phyloP scores from a whole-genome alignment of 2,888 invertebrate species.

The Acanthoscelides obtectus region DNA sequence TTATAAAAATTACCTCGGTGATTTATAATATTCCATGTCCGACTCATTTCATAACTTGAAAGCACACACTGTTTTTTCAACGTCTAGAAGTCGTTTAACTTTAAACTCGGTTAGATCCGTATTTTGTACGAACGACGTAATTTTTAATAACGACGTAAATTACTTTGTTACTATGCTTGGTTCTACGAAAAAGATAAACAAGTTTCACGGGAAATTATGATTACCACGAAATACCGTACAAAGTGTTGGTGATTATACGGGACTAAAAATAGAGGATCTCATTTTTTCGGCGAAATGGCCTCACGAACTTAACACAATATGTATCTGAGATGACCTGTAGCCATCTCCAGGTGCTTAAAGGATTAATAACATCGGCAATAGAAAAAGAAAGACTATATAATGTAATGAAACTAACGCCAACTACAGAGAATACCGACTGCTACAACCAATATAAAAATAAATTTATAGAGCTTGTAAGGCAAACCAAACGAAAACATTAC shows the following conservation, averaged over 20 bases:
- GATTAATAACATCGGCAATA: too few species aligned
- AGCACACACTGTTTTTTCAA: background rate
- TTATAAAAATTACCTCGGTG: background rate
- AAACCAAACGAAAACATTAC: too few species aligned
- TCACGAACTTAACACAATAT: too few species aligned
- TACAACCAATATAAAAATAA: too few species aligned
- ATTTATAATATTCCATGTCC: background rate
- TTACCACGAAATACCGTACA: background rate
- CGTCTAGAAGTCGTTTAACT: background rate
- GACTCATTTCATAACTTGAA: background rate
- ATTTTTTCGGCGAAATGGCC: background rate
- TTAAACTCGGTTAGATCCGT: background rate
- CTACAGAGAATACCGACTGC: too few species aligned
- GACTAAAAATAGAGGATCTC: background rate
- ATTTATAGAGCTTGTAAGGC: too few species aligned
- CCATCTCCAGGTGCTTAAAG: too few species aligned
- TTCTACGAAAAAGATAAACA: background rate
- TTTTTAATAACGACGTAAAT: background rate
- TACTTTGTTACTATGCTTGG: background rate
- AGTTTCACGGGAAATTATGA: background rate
- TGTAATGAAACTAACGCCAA: too few species aligned
- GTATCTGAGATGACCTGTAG: too few species aligned
- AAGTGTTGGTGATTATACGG: background rate
- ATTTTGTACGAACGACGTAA: background rate
- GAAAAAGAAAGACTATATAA: too few species aligned